Evolutionary conservation across 2,113 vertebrate genomes (phyloP).

Genomic region (Odocoileus virginianus): DNA sequence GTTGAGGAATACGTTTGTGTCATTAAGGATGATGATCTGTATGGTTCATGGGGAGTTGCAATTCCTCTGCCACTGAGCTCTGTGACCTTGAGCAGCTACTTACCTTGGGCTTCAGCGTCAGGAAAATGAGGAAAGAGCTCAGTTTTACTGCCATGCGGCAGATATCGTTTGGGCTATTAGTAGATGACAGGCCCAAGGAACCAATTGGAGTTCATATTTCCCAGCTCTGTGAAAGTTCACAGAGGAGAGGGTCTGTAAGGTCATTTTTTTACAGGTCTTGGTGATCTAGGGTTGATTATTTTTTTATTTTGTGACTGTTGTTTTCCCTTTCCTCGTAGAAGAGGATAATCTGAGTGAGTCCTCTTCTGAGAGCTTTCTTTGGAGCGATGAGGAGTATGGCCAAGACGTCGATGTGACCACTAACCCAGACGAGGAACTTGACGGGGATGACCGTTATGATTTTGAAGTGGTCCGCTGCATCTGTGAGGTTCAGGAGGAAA

Average conservation of each 20-base stretch:
- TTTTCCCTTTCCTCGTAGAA: slow-evolving; percentile 77
- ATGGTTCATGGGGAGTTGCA: not conserved
- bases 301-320: not conserved
- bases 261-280: not conserved
- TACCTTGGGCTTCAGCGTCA: not conserved
- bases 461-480: slow-evolving; percentile 94
- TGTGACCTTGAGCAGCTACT: not conserved
- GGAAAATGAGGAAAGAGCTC: not conserved
- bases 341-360: slow-evolving; percentile 92
- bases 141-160: not conserved
- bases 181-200: not conserved
- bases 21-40: not conserved
- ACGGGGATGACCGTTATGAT: slow-evolving; percentile 82
- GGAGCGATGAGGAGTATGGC: slow-evolving; percentile 93
- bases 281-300: not conserved
- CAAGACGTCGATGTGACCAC: slow-evolving; percentile 89
- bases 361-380: slow-evolving; percentile 91
- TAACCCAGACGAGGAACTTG: slow-evolving; percentile 85
- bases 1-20: not conserved
- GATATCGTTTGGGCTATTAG: not conserved
- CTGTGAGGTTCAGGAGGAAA: slow-evolving; percentile 97
- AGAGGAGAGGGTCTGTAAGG: not conserved
- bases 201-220: not conserved
- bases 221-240: not conserved
- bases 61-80: not conserved